Evolutionary conservation across 2,113 vertebrate species (phyloP), one percentile per base, ranked within the genome.

Genomic region (Nibea coibor): DNA sequence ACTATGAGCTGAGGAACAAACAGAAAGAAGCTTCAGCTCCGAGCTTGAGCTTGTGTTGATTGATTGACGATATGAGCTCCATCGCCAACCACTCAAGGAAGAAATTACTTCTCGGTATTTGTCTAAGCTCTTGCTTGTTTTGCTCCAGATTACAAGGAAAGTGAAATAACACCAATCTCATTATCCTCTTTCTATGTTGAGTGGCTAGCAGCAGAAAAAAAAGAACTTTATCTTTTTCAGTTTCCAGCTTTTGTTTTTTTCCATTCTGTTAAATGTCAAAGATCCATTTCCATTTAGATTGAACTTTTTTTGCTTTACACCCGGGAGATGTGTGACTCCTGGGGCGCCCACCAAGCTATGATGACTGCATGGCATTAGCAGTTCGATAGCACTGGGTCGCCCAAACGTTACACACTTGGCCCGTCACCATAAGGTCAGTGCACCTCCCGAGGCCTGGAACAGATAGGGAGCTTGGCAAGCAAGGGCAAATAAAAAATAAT

Each of bases 251-350:
- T 56, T 57, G 12, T 70, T 74, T 80, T 35, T 53, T n/a, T 48
- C 64, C 59, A 64, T 72, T 57, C 70, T 77, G 56, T 70, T 72
- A 75, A 86, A 89, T 90, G 86, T 87, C 82, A 91, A 72, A 78
- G 73, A 82, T 75, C 6, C 43, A 87, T 80, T 92, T 92, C 79
- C 84, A 88, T 92, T 91, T 87, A 88, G 75, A 90, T 85, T 63
- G 67, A 81, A 89, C 67, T 84, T 80, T 86, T 43, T 28, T 62
- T 54, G 35, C 56, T 75, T 72, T 45, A 28, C 70, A 66, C 39
- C 35, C 4, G n/a, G 39, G 42, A 62, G 24, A 63, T 57, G n/a
- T 57, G 73, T 26, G 58, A 62, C 65, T 74, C 53, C 20, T 16
- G 20, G 17, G 24, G 16, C 72, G 58, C 51, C 54, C 24, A 57